Conservation (phyloP, 92 coral and sea anemone species). For the Palythoa heliodiscus region DNA sequence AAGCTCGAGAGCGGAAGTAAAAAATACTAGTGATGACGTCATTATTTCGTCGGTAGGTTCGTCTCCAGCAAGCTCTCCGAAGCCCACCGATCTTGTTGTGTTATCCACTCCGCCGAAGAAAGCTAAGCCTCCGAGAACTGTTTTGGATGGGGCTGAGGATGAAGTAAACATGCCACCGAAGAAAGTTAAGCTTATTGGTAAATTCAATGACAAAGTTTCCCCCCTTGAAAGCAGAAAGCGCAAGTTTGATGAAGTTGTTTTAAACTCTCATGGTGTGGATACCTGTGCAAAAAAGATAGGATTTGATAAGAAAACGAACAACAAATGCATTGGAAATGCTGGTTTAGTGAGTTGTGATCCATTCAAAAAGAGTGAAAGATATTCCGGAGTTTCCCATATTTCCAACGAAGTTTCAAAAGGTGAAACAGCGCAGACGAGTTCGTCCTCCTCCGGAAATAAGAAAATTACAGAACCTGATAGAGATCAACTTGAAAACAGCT, state of each 20-base stretch:
- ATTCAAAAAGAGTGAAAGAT: not conserved
- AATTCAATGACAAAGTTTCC: not conserved
- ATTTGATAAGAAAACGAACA: not conserved
- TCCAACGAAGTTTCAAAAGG: not conserved
- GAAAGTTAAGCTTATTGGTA: slow-evolving; percentile 30
- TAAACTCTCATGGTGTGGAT: slow-evolving; percentile 26
- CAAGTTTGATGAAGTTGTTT: slow-evolving; percentile 24
- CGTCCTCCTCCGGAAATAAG: not conserved
- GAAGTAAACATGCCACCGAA: slow-evolving; percentile 25
- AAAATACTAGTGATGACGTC: slow-evolving; percentile 64
- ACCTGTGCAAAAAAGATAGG: slow-evolving; percentile 11
- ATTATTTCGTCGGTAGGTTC: slow-evolving; percentile 95
- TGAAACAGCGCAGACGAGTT: not conserved
- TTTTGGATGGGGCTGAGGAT: slow-evolving; percentile 19
- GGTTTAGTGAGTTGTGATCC: not conserved
- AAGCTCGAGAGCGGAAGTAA: slow-evolving; percentile 33
- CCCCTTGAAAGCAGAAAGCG: slow-evolving; percentile 28
- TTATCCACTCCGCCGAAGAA: slow-evolving; percentile 82
- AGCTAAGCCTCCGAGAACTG: not conserved
- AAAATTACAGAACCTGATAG: not conserved
- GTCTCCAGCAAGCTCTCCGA: slow-evolving; percentile 93
- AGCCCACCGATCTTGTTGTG: slow-evolving; percentile 72
- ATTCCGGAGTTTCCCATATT: not conserved
- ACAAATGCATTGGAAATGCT: slow-evolving; percentile 12
- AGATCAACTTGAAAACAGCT: not conserved